phyloP scores from a whole-genome alignment of 2,888 invertebrate genomes.

The Lasius fuliginosus region DNA sequence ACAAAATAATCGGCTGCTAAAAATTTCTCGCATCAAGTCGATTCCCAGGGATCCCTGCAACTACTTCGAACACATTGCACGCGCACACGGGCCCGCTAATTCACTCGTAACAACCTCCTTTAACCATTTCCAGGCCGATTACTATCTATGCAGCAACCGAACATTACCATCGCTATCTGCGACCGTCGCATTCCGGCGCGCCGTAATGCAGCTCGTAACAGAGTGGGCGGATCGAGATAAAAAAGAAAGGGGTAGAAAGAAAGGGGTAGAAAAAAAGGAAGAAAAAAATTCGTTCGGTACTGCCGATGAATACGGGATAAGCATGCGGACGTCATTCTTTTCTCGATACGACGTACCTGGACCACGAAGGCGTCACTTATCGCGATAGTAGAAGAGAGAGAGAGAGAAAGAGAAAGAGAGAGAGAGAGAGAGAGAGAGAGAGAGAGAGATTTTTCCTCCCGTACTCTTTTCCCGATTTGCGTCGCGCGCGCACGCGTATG shows the following conservation, averaged over 20 bases:
- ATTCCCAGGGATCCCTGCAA: neutral
- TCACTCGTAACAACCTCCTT: constrained; percentile 46
- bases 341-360: constrained; percentile 16
- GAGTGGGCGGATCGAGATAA: neutral
- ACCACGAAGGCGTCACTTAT: constrained; percentile 20
- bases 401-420: neutral
- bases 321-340: constrained; percentile 19
- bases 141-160: constrained; percentile 34
- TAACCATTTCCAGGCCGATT: constrained; percentile 34
- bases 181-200: constrained; percentile 35
- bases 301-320: constrained; percentile 50
- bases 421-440: neutral
- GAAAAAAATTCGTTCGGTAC: constrained; percentile 1
- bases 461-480: constrained; percentile 24
- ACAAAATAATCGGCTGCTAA: neutral
- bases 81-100: constrained; percentile 32
- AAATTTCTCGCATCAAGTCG: neutral
- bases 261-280: neutral
- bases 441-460: neutral
- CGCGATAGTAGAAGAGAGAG: neutral
- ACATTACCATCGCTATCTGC: constrained; percentile 42
- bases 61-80: constrained; percentile 39
- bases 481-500: constrained; percentile 44
- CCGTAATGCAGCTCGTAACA: constrained; percentile 33
- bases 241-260: neutral